Evolutionary conservation across 2,113 vertebrate genomes (phyloP).

Genomic region (Hassar affinis): DNA sequence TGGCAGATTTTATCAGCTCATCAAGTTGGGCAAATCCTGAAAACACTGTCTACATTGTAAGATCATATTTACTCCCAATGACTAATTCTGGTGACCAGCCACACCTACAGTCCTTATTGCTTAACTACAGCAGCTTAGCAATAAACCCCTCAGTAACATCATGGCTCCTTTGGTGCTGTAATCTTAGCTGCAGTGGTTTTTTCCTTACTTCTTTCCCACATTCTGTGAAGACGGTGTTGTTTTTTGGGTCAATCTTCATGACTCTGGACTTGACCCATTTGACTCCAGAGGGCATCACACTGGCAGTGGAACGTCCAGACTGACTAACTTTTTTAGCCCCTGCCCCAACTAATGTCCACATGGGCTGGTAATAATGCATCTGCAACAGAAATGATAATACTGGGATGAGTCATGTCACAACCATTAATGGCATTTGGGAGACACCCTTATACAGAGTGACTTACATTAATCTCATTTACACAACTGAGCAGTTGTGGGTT

Average conservation of each 20-base stretch:
- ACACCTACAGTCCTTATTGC: conserved; percentile 6
- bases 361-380: conserved; percentile 93
- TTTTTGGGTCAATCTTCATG: conserved; percentile 81
- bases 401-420: not conserved
- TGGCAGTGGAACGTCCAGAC: conserved; percentile 78
- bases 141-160: not conserved
- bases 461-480: too few species aligned
- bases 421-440: too few species aligned
- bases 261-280: conserved; percentile 88
- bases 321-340: conserved; percentile 81
- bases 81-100: not conserved
- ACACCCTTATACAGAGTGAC: too few species aligned
- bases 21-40: not conserved
- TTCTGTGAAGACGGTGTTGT: conserved; percentile 79
- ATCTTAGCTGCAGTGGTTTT: not conserved
- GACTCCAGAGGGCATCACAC: conserved; percentile 84
- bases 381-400: conserved; percentile 54
- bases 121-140: not conserved
- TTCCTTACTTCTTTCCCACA: conserved; percentile 76
- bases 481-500: too few species aligned
- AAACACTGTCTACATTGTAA: not conserved
- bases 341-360: conserved; percentile 94
- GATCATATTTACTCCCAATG: not conserved
- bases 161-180: not conserved
- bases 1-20: not conserved